Percentiles rank a stretch among this genome's conserved stretches.
Evolutionary conservation across 1,140 invertebrate species (phyloP).

Genomic region (Bactericera cockerelli): DNA sequence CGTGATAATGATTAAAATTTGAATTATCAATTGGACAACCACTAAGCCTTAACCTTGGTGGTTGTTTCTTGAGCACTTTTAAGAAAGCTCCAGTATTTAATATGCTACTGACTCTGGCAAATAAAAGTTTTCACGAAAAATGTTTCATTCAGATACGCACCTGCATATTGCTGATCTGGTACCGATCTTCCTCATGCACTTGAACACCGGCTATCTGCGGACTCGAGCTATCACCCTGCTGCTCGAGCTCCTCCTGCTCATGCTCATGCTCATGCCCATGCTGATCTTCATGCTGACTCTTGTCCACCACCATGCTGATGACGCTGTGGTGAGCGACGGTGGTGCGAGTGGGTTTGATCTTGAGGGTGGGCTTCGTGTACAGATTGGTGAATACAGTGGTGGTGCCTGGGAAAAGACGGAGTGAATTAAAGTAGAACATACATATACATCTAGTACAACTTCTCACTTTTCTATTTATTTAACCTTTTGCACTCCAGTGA

Average conservation of each 20-base stretch:
- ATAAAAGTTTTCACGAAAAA: too few species aligned
- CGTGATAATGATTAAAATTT: too few species aligned
- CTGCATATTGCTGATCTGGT: neutral
- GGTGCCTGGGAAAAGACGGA: neutral
- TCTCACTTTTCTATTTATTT: too few species aligned
- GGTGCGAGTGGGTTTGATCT: conserved; percentile 20
- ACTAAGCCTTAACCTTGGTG: too few species aligned
- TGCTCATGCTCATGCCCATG: neutral
- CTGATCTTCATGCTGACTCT: conserved; percentile 8
- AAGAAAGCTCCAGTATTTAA: too few species aligned
- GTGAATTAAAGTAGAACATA: neutral
- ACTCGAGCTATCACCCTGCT: neutral
- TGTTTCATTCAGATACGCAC: too few species aligned
- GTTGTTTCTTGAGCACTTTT: too few species aligned
- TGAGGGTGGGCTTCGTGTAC: conserved; percentile 18
- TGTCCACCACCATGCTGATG: conserved; percentile 21
- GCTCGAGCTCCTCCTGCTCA: neutral
- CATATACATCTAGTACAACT: neutral
- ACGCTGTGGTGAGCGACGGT: conserved; percentile 18
- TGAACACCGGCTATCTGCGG: neutral
- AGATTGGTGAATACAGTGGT: conserved; percentile 18
- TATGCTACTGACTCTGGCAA: too few species aligned
- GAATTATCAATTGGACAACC: too few species aligned
- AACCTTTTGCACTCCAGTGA: too few species aligned
- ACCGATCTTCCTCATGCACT: neutral